Conservation (phyloP, 2,113 vertebrate species). For the Gymnocephalus cernua region DNA sequence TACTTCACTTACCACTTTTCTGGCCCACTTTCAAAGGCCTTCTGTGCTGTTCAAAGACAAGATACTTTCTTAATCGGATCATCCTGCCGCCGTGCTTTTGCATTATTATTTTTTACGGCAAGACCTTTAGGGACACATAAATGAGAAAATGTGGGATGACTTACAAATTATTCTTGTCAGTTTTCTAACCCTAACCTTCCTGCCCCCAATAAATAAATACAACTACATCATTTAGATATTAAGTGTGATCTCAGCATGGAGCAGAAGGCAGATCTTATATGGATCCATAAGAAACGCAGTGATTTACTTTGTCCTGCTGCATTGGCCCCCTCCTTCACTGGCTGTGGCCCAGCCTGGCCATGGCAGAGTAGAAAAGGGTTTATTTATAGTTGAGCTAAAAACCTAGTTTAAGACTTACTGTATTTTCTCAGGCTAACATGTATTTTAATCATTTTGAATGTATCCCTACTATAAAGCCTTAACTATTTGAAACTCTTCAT, state of each 20-base stretch:
- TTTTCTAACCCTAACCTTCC: slow-evolving; percentile 18
- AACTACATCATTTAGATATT: slow-evolving; percentile 31
- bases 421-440: slow-evolving; percentile 66
- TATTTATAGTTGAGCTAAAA: slow-evolving; percentile 89
- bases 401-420: slow-evolving; percentile 84
- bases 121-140: background rate
- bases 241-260: slow-evolving; percentile 19
- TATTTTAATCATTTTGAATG: slow-evolving; percentile 45
- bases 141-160: background rate
- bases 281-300: slow-evolving; percentile 47
- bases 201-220: slow-evolving; percentile 34
- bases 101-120: slow-evolving; percentile 1
- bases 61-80: slow-evolving; percentile 59
- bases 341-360: slow-evolving; percentile 63
- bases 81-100: slow-evolving; percentile 14
- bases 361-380: slow-evolving; percentile 71
- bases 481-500: background rate
- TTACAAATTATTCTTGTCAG: slow-evolving; percentile 7
- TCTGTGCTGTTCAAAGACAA: slow-evolving; percentile 75
- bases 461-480: background rate
- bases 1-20: slow-evolving; percentile 72
- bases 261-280: slow-evolving; percentile 34
- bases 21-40: slow-evolving; percentile 81
- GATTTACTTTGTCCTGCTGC: slow-evolving; percentile 70
- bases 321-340: slow-evolving; percentile 57